Conservation (phyloP, 2,113 vertebrate genomes). For the Eolophus roseicapilla region DNA sequence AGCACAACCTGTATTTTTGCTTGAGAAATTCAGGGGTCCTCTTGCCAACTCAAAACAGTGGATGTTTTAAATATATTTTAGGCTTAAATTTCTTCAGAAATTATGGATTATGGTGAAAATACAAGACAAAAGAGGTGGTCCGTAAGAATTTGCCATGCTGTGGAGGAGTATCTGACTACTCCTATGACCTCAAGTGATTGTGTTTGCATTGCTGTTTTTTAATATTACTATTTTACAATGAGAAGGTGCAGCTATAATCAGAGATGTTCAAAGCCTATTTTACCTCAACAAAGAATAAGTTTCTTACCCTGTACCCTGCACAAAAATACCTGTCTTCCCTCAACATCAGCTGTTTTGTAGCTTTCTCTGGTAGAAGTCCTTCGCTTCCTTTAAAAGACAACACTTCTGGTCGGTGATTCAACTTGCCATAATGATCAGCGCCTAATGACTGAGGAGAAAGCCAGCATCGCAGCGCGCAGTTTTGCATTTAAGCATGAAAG, state of each 20-base stretch:
- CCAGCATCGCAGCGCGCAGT: fast-evolving
- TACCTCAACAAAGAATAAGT: not conserved
- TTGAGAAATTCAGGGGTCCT: not conserved
- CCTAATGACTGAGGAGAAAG: not conserved
- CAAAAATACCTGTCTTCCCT: not conserved
- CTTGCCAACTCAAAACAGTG: not conserved
- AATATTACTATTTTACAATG: not conserved
- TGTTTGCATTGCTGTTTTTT: not conserved
- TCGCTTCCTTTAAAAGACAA: not conserved
- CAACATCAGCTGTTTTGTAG: not conserved
- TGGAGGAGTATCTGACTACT: not conserved
- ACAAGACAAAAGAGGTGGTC: not conserved
- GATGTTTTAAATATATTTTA: not conserved
- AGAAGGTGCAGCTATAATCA: not conserved
- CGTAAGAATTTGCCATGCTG: not conserved
- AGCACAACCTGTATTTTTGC: not conserved
- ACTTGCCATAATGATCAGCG: not conserved
- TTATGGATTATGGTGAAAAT: not conserved
- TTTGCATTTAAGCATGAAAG: not conserved
- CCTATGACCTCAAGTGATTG: not conserved
- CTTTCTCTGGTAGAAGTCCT: not conserved
- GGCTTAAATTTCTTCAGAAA: not conserved
- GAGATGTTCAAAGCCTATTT: not conserved
- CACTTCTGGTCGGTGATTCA: not conserved
- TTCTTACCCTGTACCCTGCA: not conserved